Base-by-base conservation (phyloP, 2,888 invertebrate genomes). In the Saturnia pavonia region DNA sequence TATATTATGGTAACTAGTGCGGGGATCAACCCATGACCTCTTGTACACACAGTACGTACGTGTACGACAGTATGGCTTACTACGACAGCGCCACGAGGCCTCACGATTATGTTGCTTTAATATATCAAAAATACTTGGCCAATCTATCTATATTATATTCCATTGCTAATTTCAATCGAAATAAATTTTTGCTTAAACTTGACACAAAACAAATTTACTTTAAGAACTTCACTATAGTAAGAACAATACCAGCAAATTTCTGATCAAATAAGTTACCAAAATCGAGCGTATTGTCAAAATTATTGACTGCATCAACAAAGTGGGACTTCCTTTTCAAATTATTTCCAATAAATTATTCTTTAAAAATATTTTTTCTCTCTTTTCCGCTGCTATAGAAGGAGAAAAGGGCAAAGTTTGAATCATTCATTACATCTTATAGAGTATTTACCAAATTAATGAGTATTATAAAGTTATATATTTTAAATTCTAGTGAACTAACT, bases 311-410 rank as follows among this genome's bases (percentile, higher is more conserved):
- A 54, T 25, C 69, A 70, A 71, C 71, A 78, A 81, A 82, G 83
- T 82, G 81, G 77, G 82, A 80, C 74, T 75, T 78, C 79, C 79
- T 78, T 77, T 79, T 75, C 75, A 75, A 72, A 82, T 79, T 81
- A 27, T 65, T 54, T 43, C 54, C 51, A 67, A 70, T 54, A 54
- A 51, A 67, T 70, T 70, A 66, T 70, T 57, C 65, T 70, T 60
- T 68, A 71, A 71, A 63, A 22, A 45, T 51, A 34, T 68, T 80
- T 84, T 84, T 85, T 85, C 83, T 84, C 84, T 80, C 91, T 93
- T 93, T 91, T 88, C 89, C 89, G 93, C 94, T 91, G 93, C 93
- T 85, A 78, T 85, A 90, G 92, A 91, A 87, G 89, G 86, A 91
- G 91, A 91, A 87, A 91, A 92, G 89, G 93, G 90, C 89, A 88